Evolutionary conservation across 2,113 vertebrate genomes (phyloP).

Genomic region (Peromyscus maniculatus): DNA sequence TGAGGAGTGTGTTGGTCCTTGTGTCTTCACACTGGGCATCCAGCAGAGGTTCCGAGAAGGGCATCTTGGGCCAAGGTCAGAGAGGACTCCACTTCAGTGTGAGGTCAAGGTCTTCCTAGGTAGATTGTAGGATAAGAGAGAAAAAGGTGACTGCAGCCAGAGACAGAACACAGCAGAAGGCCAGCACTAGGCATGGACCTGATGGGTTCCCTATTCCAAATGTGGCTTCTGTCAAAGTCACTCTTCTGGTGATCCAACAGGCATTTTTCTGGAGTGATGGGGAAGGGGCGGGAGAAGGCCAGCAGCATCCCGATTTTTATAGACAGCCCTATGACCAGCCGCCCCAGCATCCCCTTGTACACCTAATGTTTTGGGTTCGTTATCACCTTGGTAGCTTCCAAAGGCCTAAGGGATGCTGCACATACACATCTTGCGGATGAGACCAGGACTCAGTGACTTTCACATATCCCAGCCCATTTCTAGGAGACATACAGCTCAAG

Average conservation of each 20-base stretch:
- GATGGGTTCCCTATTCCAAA: not conserved
- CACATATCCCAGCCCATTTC: not conserved
- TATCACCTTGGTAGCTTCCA: not conserved
- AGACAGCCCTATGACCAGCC: not conserved
- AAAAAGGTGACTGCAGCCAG: not conserved
- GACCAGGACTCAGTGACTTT: not conserved
- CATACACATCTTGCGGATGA: not conserved
- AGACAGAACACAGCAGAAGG: not conserved
- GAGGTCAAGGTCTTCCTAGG: not conserved
- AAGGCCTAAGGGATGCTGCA: not conserved
- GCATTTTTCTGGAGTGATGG: too few relatives aligned
- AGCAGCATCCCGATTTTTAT: not conserved
- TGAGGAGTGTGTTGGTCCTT: not conserved
- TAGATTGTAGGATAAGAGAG: not conserved
- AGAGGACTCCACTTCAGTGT: not conserved
- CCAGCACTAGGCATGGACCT: too few relatives aligned
- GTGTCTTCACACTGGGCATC: too few relatives aligned
- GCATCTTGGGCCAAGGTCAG: not conserved
- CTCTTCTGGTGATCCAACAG: not conserved
- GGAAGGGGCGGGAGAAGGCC: rapidly evolving
- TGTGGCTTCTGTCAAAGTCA: not conserved
- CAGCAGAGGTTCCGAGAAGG: not conserved
- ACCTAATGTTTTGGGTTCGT: not conserved
- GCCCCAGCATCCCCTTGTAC: not conserved
- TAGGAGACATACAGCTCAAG: not conserved